Evolutionary conservation across 2,113 vertebrate species (phyloP).

Genomic region (Mastomys natalensis): DNA sequence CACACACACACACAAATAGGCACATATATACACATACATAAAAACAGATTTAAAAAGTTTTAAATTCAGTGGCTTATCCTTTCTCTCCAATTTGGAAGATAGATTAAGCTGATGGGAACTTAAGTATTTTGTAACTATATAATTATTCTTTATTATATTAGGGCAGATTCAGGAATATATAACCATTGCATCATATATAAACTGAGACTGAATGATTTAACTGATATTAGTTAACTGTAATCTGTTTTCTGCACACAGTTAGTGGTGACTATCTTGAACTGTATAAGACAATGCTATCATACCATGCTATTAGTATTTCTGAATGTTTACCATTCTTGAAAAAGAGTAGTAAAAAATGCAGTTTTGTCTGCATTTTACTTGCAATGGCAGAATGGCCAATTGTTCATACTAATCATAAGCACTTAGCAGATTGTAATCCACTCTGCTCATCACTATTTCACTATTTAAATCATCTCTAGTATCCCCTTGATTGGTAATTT

Average conservation of each 20-base stretch:
- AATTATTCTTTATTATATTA: neutral
- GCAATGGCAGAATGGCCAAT: neutral
- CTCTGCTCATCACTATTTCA: neutral
- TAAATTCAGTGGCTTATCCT: constrained; percentile 1
- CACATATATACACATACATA: neutral
- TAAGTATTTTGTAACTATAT: neutral
- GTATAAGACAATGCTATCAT: neutral
- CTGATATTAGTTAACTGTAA: neutral
- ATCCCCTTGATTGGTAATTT: neutral
- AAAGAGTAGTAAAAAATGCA: neutral
- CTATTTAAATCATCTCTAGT: neutral
- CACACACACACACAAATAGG: too few relatives aligned
- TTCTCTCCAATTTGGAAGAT: constrained; percentile 39
- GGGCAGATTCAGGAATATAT: neutral
- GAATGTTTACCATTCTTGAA: neutral
- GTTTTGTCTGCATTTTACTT: neutral
- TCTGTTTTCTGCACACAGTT: neutral
- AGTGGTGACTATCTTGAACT: neutral
- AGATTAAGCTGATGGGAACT: neutral
- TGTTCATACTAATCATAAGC: neutral
- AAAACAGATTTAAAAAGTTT: neutral
- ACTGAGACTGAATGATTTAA: neutral
- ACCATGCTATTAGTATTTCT: neutral
- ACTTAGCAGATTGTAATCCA: neutral
- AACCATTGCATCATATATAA: neutral